Conservation (phyloP, 2,113 vertebrate genomes). For the Zosterops pallidus region DNA sequence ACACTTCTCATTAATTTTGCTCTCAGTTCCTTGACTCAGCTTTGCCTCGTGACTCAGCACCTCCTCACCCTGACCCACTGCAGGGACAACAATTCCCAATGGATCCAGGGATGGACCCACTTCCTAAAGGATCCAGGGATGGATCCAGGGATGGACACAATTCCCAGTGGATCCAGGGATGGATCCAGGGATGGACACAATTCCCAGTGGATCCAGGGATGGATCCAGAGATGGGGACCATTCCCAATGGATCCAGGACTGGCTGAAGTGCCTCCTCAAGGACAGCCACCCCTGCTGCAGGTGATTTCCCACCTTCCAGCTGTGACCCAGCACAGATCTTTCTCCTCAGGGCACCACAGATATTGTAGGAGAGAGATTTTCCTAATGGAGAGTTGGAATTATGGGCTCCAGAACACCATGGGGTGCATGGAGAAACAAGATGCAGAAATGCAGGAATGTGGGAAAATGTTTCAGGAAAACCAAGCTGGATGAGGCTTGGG, state of each 20-base stretch:
- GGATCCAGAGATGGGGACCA: too few species aligned
- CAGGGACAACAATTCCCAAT: not conserved
- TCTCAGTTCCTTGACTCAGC: not conserved
- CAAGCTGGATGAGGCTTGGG: not conserved
- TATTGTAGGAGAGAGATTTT: not conserved
- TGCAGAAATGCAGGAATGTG: not conserved
- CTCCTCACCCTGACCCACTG: accelerated
- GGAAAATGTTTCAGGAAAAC: not conserved
- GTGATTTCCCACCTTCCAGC: not conserved
- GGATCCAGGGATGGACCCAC: not conserved
- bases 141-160: not conserved
- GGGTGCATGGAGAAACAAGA: accelerated
- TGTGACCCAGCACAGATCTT: not conserved
- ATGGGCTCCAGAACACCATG: accelerated
- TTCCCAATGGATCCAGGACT: too few species aligned
- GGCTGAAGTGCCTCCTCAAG: not conserved
- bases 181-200: too few species aligned
- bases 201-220: too few species aligned
- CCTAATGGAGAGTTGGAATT: not conserved
- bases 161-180: not conserved
- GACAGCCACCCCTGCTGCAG: not conserved
- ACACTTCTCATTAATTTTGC: not conserved
- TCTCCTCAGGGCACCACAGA: not conserved
- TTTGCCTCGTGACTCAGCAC: not conserved
- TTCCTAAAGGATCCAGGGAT: accelerated